Conservation (phyloP, 2,113 vertebrate genomes). For the Seriola rivoliana region DNA sequence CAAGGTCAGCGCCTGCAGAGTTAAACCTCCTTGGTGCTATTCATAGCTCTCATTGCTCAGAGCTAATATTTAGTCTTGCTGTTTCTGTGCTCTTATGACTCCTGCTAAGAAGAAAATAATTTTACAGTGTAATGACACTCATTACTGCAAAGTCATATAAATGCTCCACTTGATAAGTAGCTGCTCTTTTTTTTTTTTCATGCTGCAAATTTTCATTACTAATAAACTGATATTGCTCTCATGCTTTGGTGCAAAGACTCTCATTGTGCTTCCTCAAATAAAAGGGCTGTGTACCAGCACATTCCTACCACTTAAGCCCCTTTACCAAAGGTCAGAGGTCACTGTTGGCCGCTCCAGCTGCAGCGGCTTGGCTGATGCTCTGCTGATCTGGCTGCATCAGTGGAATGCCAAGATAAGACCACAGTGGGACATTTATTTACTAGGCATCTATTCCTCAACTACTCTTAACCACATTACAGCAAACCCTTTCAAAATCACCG, state of each 20-base stretch:
- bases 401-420: conserved; percentile 80
- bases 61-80: conserved; percentile 56
- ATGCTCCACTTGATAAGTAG: conserved; percentile 32
- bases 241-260: conserved; percentile 45
- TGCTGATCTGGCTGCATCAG: conserved; percentile 73
- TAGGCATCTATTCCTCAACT: conserved; percentile 13
- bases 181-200: conserved; percentile 16
- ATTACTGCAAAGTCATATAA: conserved; percentile 19
- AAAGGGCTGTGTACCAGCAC: conserved; percentile 59
- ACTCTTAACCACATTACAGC: conserved; percentile 16
- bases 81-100: conserved; percentile 23
- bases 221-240: conserved; percentile 17
- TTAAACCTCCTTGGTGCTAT: conserved; percentile 62
- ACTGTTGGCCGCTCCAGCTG: conserved; percentile 62
- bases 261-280: conserved; percentile 59
- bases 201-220: conserved; percentile 16
- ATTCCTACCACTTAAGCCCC: conserved; percentile 74
- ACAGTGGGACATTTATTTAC: conserved; percentile 45
- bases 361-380: conserved; percentile 62
- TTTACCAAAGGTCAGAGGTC: conserved; percentile 76
- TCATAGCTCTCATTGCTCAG: conserved; percentile 54
- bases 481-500: conserved; percentile 5
- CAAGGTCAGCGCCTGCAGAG: conserved; percentile 69
- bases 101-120: conserved; percentile 13
- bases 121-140: conserved; percentile 1